These are phyloP conservation scores for Clarias macrocephalus DNA, from an alignment of 2,113 vertebrate genomes.

Conservation along the genomic window DNA sequence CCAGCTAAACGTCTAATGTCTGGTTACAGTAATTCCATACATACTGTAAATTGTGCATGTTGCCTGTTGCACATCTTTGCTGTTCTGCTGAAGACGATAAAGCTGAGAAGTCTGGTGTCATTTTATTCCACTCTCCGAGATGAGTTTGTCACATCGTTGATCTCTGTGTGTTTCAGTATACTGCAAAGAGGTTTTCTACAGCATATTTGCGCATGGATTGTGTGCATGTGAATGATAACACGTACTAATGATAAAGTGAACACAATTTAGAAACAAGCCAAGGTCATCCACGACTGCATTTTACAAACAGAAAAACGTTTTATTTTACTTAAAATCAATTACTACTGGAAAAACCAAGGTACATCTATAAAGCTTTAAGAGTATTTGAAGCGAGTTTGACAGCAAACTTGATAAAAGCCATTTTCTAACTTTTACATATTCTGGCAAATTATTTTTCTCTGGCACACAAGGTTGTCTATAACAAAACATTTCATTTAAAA, in stretches of 20 bases:
- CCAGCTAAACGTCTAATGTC: background rate
- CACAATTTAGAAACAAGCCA: background rate
- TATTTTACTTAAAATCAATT: background rate
- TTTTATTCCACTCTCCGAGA: background rate
- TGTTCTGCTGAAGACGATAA: conserved; percentile 36
- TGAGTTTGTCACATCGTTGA: background rate
- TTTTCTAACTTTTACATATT: no score
- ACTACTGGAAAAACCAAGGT: background rate
- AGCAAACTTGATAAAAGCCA: no score
- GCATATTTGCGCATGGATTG: conserved; percentile 39
- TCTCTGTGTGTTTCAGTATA: background rate
- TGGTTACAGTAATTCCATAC: background rate
- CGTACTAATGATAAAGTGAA: background rate
- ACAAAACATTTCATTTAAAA: no score
- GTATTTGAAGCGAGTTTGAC: background rate
- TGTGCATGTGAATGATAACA: conserved; percentile 27
- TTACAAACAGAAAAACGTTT: background rate
- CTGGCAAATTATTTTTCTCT: no score
- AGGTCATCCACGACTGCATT: background rate
- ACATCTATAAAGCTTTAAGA: background rate
- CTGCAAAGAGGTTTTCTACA: background rate
- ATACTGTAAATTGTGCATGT: background rate
- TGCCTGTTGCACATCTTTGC: background rate
- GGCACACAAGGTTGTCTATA: no score
- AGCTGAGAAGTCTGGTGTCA: conserved; percentile 44